Conservation (phyloP, 1,140 invertebrate genomes). For the Anadara kagoshimensis region DNA sequence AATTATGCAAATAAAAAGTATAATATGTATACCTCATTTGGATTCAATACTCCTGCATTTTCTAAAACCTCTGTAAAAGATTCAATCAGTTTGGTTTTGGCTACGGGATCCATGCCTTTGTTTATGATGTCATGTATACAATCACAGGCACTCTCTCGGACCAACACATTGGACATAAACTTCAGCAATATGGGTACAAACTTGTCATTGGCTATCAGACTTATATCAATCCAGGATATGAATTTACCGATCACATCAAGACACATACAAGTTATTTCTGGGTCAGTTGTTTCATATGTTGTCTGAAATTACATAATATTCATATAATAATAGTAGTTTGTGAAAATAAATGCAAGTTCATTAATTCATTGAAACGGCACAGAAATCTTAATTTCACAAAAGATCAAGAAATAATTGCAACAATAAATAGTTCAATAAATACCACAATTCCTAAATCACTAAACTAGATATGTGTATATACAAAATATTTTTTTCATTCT, state of each 20-base stretch:
- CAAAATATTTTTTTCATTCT: too few relatives aligned
- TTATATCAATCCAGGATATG: constrained; percentile 80
- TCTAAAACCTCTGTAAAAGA: constrained; percentile 76
- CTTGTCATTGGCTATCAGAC: constrained; percentile 77
- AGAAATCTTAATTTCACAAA: too few relatives aligned
- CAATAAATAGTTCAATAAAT: too few relatives aligned
- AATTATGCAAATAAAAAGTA: not conserved
- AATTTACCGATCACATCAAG: constrained; percentile 78
- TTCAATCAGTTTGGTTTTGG: constrained; percentile 78
- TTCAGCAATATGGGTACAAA: constrained; percentile 77
- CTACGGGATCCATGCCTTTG: constrained; percentile 79
- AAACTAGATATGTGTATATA: too few relatives aligned
- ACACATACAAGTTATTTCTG: constrained; percentile 75
- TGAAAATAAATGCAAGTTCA: too few relatives aligned
- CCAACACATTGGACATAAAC: constrained; percentile 67
- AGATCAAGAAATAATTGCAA: too few relatives aligned
- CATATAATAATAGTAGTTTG: too few relatives aligned
- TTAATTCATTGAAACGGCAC: too few relatives aligned
- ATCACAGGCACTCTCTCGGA: constrained; percentile 77
- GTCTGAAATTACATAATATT: constrained; percentile 47
- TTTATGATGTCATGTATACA: constrained; percentile 77
- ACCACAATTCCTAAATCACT: too few relatives aligned
- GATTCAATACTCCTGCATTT: constrained; percentile 71
- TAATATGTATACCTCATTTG: constrained; percentile 62
- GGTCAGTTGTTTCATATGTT: constrained; percentile 70